Evolutionary conservation across 2,113 vertebrate species (phyloP).

Genomic region (Vidua macroura): DNA sequence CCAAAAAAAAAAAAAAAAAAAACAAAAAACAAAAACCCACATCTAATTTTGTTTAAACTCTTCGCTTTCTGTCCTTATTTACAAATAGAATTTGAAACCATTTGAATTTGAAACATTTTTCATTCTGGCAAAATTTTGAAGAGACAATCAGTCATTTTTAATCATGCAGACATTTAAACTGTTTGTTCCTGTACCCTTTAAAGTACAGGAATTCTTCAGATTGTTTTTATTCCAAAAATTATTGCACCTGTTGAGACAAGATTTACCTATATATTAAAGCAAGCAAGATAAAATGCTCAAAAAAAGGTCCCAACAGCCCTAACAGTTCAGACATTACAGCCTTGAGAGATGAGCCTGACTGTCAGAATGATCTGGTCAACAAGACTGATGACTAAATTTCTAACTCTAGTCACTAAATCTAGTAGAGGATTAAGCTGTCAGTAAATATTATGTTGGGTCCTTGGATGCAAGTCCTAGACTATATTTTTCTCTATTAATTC

Average conservation of each 20-base stretch:
- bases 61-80: not conserved
- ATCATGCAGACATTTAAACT: not conserved
- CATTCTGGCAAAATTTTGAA: not conserved
- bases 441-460: not conserved
- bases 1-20: not conserved
- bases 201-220: not conserved
- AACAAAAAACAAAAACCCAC: accelerated
- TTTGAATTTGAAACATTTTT: not conserved
- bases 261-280: not conserved
- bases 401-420: not conserved
- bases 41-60: not conserved
- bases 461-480: not conserved
- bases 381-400: not conserved
- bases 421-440: not conserved
- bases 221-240: not conserved
- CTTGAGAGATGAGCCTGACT: not conserved
- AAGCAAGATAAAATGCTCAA: not conserved
- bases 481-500: not conserved
- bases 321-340: not conserved
- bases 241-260: not conserved
- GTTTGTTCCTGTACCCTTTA: not conserved
- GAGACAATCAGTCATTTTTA: not conserved
- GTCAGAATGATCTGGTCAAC: not conserved
- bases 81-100: not conserved
- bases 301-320: not conserved